Conservation (phyloP, 2,888 invertebrate species). For the Thereva nobilitata region DNA sequence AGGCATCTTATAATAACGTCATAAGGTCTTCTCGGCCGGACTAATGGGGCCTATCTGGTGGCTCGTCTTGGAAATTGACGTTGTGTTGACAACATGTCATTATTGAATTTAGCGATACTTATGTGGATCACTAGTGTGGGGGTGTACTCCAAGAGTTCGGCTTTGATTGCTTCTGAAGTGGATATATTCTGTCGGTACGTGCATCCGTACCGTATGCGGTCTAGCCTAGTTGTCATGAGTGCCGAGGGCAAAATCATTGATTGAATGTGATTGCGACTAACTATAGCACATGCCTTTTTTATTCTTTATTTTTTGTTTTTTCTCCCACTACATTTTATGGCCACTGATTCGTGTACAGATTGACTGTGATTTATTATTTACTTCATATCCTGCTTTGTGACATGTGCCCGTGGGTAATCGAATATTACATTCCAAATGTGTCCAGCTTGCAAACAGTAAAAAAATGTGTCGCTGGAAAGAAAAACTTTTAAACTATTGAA, state of each 20-base stretch:
- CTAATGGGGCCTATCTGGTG: conserved; percentile 1
- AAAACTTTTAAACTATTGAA: no score
- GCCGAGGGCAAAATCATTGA: conserved; percentile 33
- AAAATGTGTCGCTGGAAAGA: no score
- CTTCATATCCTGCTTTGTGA: conserved; percentile 25
- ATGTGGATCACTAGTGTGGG: conserved; percentile 17
- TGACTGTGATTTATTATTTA: conserved; percentile 34
- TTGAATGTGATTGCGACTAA: conserved; percentile 26
- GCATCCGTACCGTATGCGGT: conserved; percentile 29
- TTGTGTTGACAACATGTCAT: conserved; percentile 42
- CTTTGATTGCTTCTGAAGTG: conserved; percentile 24
- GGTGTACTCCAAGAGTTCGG: conserved; percentile 1
- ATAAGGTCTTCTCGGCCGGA: conserved; percentile 18
- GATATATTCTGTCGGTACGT: background rate
- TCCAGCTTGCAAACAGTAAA: no score
- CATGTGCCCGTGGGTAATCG: no score
- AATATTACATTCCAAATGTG: no score
- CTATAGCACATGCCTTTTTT: conserved; percentile 18
- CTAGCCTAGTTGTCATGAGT: conserved; percentile 23
- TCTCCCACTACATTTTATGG: no score
- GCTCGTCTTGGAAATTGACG: conserved; percentile 29
- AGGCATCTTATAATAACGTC: conserved; percentile 21
- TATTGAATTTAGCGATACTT: conserved; percentile 34
- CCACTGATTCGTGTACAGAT: conserved; percentile 18
- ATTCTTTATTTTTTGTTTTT: conserved; percentile 8